Conservation (phyloP, 2,797 vertebrate genomes). For the Ataeniobius toweri region DNA sequence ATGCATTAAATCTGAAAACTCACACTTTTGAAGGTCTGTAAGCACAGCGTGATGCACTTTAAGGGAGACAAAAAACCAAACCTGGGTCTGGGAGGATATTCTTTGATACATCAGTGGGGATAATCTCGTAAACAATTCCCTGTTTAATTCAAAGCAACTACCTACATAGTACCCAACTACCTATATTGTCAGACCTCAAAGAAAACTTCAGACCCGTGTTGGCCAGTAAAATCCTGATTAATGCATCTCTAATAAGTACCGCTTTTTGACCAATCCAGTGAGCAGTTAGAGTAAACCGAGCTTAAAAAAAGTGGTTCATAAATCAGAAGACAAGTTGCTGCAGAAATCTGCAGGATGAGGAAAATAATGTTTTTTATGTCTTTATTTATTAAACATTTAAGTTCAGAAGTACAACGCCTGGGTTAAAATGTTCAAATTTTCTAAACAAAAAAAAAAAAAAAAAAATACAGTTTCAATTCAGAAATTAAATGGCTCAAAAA, state of each 20-base stretch:
- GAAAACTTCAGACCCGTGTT: not conserved
- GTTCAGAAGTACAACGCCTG: too few relatives aligned
- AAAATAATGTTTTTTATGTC: not conserved
- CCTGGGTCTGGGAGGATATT: not conserved
- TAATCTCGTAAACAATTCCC: not conserved
- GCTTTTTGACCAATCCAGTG: not conserved
- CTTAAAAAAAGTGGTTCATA: not conserved
- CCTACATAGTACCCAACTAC: too few relatives aligned
- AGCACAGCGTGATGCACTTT: not conserved
- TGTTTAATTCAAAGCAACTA: not conserved
- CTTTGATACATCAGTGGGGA: not conserved
- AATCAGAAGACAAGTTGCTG: not conserved
- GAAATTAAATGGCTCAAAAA: too few relatives aligned
- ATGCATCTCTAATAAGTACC: not conserved
- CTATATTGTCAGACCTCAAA: not conserved
- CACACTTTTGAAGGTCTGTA: not conserved
- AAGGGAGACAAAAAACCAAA: not conserved
- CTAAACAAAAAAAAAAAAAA: too few relatives aligned
- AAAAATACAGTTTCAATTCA: too few relatives aligned
- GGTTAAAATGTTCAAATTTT: too few relatives aligned
- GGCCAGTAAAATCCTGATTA: not conserved
- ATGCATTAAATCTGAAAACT: too few relatives aligned
- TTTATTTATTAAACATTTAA: not conserved
- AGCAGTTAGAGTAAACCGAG: not conserved
- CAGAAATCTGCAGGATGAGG: not conserved